Evolutionary conservation across 2,113 vertebrate species (phyloP), one percentile per base, ranked within the genome.

Genomic region (Eulemur macaco): DNA sequence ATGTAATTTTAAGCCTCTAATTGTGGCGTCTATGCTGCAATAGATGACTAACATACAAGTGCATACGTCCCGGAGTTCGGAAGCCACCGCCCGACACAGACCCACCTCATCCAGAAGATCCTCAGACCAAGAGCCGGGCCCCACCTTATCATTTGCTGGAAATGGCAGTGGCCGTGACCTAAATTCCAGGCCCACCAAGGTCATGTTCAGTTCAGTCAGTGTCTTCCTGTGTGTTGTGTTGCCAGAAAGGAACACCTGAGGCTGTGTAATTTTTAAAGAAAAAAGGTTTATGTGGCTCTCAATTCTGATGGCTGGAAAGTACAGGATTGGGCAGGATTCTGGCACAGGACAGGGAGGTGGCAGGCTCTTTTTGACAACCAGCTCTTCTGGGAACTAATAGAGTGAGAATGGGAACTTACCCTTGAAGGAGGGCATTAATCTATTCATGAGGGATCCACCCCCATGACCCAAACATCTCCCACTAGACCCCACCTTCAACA

Each of bases 11-110:
- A 45, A 88, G 27, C 31, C 34, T 37, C 27, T 37, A 6, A 7
- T 2, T 60, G 27, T 45, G 27, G 39, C 18, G 29, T 63, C 27
- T 69, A 5, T 9, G 2, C 4, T 31, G 31, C 63, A 13, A 1
- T 5, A 71, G 52, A 85, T 92, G 78, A 31, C 1, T 1, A 81
- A 68, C 7, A 29, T 2, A 4, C 31, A 31, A 20, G 17, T 6
- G 25, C 31, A 6, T 7, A 29, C n/a, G 52, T 27, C 37, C 27
- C 37, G 13, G 17, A 45, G 34, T 73, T 31, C 39, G 42, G 31
- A 68, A 92, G 8, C 69, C 73, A 42, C 25, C 1, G 31, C 47
- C n/a, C 31, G 3, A 0, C 0, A 0, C 27, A 14, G 66, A 74
- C 60, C 78, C 1, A 3, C 2, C 1, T 13, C 1, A 23, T 50